Evolutionary conservation across 2,113 vertebrate genomes (phyloP).

Genomic region (Phasianus colchicus): DNA sequence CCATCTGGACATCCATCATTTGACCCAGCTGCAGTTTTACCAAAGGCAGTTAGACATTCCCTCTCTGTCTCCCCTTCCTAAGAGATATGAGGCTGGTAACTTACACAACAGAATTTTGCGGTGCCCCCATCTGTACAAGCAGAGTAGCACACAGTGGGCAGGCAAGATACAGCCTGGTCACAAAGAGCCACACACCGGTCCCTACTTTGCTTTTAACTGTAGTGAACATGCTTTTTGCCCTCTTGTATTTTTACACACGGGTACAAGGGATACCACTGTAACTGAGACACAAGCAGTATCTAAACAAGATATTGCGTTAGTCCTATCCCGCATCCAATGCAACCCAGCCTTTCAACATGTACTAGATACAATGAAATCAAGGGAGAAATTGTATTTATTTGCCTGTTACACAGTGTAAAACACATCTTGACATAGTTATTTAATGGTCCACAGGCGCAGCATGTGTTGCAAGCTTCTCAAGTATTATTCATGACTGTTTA

Average conservation of each 20-base stretch:
- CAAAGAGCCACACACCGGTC: background rate
- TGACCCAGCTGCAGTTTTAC: background rate
- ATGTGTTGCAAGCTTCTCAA: background rate
- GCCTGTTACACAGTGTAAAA: rapidly evolving
- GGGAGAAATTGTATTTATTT: background rate
- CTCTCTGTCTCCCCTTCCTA: background rate
- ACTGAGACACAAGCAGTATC: rapidly evolving
- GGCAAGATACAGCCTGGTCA: background rate
- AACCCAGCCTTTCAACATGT: rapidly evolving
- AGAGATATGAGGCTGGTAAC: background rate
- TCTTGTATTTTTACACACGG: background rate
- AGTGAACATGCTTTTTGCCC: rapidly evolving
- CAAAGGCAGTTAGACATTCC: background rate
- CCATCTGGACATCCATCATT: background rate
- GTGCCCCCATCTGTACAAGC: background rate
- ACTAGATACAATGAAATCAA: background rate
- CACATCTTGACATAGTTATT: background rate
- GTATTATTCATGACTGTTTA: background rate
- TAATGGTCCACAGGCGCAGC: rapidly evolving
- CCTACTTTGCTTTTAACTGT: background rate
- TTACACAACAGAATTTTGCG: background rate
- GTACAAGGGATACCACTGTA: rapidly evolving
- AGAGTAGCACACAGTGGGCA: background rate
- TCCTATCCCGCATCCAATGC: rapidly evolving
- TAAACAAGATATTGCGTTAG: background rate